Percentiles rank a stretch among this genome's conserved stretches.
Conservation (phyloP, 2,888 invertebrate species). For the Fragum whitleyi region DNA sequence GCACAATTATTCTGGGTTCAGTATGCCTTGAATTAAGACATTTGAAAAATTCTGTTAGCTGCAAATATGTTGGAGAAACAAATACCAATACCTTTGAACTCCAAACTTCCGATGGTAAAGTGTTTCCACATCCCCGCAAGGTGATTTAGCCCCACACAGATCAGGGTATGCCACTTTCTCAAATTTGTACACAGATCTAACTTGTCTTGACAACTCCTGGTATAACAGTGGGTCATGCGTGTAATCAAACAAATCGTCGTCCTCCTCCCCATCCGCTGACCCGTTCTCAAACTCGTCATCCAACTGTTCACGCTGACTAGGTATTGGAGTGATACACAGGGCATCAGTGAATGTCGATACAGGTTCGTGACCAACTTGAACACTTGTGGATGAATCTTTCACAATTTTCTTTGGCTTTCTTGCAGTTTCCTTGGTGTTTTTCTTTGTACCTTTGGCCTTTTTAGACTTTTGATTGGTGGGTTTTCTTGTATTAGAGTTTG, state of each 20-base stretch:
- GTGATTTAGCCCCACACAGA: constrained; percentile 87
- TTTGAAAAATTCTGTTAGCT: too few species aligned
- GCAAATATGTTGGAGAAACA: too few species aligned
- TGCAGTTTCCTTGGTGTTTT: constrained; percentile 37
- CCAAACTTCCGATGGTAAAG: constrained; percentile 87
- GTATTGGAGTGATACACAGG: constrained; percentile 72
- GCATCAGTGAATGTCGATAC: constrained; percentile 66
- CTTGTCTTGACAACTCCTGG: constrained; percentile 79
- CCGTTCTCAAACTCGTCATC: constrained; percentile 65
- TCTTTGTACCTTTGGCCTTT: constrained; percentile 68
- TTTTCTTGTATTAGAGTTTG: constrained; percentile 49
- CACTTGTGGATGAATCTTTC: constrained; percentile 39
- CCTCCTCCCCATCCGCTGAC: constrained; percentile 59
- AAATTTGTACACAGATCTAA: constrained; percentile 89
- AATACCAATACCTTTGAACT: constrained; percentile 86
- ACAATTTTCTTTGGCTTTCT: constrained; percentile 63
- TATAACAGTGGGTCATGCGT: constrained; percentile 79
- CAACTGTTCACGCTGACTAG: constrained; percentile 56
- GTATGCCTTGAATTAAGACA: too few species aligned
- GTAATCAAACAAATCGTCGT: constrained; percentile 60
- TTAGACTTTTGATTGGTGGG: constrained; percentile 59
- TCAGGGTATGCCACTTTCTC: constrained; percentile 92
- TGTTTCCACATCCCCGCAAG: constrained; percentile 87
- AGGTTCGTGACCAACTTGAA: constrained; percentile 24
- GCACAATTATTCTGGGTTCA: too few species aligned